phyloP scores from a whole-genome alignment of 1,140 invertebrate genomes.

The Eueides isabella region DNA sequence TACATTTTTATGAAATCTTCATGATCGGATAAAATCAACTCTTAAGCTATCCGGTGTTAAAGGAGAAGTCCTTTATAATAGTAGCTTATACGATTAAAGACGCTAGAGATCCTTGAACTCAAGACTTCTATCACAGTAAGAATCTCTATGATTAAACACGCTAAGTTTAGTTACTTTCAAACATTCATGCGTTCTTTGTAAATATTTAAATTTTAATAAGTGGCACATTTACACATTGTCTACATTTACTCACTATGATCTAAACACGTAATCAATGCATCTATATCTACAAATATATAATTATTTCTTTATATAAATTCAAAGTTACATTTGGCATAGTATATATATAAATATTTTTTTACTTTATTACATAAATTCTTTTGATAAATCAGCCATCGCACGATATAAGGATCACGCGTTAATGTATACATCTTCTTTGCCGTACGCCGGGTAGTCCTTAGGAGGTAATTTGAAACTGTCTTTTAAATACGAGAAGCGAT shows the following conservation, averaged over 20 bases:
- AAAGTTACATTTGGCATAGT: constrained; percentile 38
- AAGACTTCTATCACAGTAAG: constrained; percentile 42
- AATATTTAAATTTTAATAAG: constrained; percentile 35
- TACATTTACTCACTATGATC: constrained; percentile 24
- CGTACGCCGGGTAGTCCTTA: constrained; percentile 63
- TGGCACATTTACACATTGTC: constrained; percentile 20
- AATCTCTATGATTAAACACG: constrained; percentile 30
- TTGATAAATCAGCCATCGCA: constrained; percentile 15
- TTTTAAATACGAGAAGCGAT: constrained; percentile 72
- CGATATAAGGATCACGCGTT: constrained; percentile 58
- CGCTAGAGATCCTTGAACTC: constrained; percentile 20
- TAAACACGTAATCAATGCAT: constrained; percentile 13
- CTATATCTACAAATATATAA: constrained; percentile 30
- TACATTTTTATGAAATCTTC: background rate
- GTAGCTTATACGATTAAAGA: constrained; percentile 5
- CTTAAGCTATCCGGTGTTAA: background rate
- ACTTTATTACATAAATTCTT: constrained; percentile 15
- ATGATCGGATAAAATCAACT: background rate
- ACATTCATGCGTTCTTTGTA: constrained; percentile 31
- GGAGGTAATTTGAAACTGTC: constrained; percentile 71
- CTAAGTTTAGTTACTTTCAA: constrained; percentile 30
- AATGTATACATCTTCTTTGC: constrained; percentile 70
- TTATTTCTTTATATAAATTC: constrained; percentile 37
- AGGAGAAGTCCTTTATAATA: constrained; percentile 9
- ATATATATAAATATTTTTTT: constrained; percentile 28